These are phyloP conservation scores for Mus caroli DNA, from an alignment of 2,797 vertebrate genomes.

Conservation along the genomic window DNA sequence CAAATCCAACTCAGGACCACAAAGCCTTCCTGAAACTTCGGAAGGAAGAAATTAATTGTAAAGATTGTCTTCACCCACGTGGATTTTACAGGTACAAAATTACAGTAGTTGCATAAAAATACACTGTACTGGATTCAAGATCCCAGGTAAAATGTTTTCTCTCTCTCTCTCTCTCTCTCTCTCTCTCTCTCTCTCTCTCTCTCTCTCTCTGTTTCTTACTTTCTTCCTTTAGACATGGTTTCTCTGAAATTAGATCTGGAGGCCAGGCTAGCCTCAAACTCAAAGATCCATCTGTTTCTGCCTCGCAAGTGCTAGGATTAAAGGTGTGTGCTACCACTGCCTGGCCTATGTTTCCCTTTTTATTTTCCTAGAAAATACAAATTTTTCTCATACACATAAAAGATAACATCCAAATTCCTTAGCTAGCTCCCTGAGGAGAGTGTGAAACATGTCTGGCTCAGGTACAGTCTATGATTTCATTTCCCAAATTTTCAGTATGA, in stretches of 20 bases:
- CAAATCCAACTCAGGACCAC: not conserved
- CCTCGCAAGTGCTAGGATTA: not conserved
- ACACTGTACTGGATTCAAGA: not conserved
- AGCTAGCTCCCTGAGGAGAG: not conserved
- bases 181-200: too few species aligned
- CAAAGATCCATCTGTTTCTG: not conserved
- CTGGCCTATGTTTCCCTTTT: not conserved
- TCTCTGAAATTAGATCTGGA: not conserved
- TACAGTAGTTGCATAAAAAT: not conserved
- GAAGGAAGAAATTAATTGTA: not conserved
- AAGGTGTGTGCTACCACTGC: not conserved
- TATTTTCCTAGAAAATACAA: not conserved
- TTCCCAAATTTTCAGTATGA: not conserved
- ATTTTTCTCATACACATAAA: not conserved
- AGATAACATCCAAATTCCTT: not conserved
- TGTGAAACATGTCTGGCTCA: not conserved
- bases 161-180: not conserved
- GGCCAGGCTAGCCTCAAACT: not conserved
- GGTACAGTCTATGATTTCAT: not conserved
- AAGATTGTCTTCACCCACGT: not conserved
- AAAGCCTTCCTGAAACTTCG: conserved; percentile 5
- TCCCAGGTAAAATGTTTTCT: not conserved
- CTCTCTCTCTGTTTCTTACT: not conserved
- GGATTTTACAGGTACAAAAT: not conserved
- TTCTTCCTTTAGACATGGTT: not conserved